Conservation (phyloP, 1,140 invertebrate genomes). For the Gyrodactylus bullatarudis region DNA sequence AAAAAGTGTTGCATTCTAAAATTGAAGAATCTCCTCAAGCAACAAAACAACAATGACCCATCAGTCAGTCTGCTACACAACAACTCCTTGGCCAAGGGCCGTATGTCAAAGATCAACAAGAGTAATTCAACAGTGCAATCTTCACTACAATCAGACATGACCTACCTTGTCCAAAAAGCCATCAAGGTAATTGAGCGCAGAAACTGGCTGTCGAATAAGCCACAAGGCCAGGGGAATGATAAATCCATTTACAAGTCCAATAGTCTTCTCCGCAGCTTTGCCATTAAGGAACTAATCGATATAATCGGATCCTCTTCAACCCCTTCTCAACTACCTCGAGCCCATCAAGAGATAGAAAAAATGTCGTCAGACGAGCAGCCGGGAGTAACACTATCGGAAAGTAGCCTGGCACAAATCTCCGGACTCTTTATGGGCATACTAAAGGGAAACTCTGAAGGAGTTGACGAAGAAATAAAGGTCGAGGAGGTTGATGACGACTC, state of each 20-base stretch:
- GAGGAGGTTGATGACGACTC: no score
- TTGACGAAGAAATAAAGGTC: no score
- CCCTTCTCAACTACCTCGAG: no score
- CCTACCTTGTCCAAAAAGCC: not conserved
- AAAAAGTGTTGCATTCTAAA: not conserved
- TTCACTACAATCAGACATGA: not conserved
- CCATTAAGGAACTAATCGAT: not conserved
- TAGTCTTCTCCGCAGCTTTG: not conserved
- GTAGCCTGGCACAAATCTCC: not conserved
- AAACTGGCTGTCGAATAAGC: not conserved
- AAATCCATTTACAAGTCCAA: not conserved
- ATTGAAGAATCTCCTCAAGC: not conserved
- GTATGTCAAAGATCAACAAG: not conserved
- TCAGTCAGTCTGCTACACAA: not conserved
- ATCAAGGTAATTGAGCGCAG: not conserved
- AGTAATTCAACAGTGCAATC: not conserved
- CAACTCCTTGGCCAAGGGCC: not conserved
- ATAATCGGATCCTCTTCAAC: not conserved
- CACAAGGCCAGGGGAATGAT: not conserved
- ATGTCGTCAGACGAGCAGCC: no score
- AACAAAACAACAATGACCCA: not conserved
- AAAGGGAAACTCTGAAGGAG: no score
- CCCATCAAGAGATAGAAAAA: no score
- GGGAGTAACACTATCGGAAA: not conserved
- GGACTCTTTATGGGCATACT: no score